Evolutionary conservation across 1,140 invertebrate genomes (phyloP), one percentile per base, ranked within the genome.

Genomic region (Chrysoperla carnea): DNA sequence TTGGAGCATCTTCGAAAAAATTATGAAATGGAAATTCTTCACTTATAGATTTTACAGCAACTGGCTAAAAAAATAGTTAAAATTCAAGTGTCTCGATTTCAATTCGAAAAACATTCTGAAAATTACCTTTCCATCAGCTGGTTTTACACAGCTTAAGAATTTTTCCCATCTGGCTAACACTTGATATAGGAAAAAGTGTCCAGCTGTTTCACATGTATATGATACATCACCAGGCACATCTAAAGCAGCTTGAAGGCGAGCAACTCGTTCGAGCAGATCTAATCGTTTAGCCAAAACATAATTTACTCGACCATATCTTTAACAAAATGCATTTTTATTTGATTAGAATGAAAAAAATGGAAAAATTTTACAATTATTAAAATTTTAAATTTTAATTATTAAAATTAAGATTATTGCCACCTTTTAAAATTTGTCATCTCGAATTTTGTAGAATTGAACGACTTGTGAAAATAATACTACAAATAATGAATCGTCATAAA

Each of bases 131-230:
- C 56, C 59, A 41, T 46, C 55, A 29, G 62, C 55, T 46, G 73
- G 64, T 50, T 73, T 74, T 0, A 82, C 64, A 55, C 72, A 69
- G 36, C 69, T 67, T 28, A 77, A 59, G 59, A 90, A 98, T 50
- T 85, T 76, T 56, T 95, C 85, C 93, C 94, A 99, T 40, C 89
- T 70, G 1, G 91, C 77, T 8, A 86, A 62, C 37, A 94, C 74
- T 59, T 85, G 87, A 57, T 87, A 86, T 12, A 88, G 72, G 58
- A 84, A 88, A 56, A 90, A 91, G 57, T 88, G 87, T 33, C 90
- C 89, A 8, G 95, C 94, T 2, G 94, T 96, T 67, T 99, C 96
- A 64, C 96, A 99, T 0, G 95, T 98, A 57, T 97, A 96, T 0
- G 87, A 85, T 41, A 92, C 90, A 62, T 99, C 95, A 12, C 87